Evolutionary conservation across 2,888 invertebrate genomes (phyloP).

Genomic region (Theodoxus fluviatilis): DNA sequence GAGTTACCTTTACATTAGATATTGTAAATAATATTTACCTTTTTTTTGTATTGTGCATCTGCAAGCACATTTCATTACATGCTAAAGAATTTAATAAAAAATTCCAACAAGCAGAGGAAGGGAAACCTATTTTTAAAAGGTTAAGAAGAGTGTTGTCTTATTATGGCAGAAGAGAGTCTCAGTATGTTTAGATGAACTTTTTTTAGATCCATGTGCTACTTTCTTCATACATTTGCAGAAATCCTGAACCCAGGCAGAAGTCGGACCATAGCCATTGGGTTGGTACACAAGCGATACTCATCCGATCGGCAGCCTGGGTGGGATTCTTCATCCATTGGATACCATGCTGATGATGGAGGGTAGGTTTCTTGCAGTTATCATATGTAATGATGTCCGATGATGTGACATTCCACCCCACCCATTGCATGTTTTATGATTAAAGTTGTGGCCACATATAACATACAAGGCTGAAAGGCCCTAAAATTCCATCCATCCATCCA

Average conservation of each 20-base stretch:
- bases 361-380: slow-evolving; percentile 44
- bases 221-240: slow-evolving; percentile 29
- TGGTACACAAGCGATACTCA: slow-evolving; percentile 62
- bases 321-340: slow-evolving; percentile 65
- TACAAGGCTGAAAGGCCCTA: too few species aligned
- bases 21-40: neutral
- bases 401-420: neutral
- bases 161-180: too few species aligned
- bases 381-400: too few species aligned
- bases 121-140: too few species aligned
- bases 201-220: too few species aligned
- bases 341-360: slow-evolving; percentile 67
- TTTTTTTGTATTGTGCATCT: neutral
- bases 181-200: too few species aligned
- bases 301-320: slow-evolving; percentile 66
- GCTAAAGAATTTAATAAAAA: slow-evolving; percentile 3
- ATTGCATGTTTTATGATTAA: neutral
- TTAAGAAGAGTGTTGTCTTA: too few species aligned
- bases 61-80: neutral
- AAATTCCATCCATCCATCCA: too few species aligned
- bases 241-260: slow-evolving; percentile 37
- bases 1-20: neutral
- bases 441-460: too few species aligned
- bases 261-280: slow-evolving; percentile 55
- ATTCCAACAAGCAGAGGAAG: slow-evolving; percentile 15